These are phyloP conservation scores for Telmatochromis sp. DNA, from an alignment of 2,113 vertebrate genomes.

Conservation along the genomic window DNA sequence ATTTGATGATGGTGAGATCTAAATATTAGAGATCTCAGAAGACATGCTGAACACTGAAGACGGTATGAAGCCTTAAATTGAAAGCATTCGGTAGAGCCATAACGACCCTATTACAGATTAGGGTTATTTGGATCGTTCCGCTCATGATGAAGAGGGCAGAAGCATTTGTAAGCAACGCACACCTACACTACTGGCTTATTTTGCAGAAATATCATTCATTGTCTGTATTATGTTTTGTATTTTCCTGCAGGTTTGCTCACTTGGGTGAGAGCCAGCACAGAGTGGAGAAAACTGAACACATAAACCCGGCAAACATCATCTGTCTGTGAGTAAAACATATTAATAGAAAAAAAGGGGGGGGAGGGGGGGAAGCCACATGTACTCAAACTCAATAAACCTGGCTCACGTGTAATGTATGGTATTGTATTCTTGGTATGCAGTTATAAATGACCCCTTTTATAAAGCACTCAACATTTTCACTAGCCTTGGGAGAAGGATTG, in stretches of 20 bases:
- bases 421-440: not conserved
- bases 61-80: not conserved
- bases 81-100: not conserved
- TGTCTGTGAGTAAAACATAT: constrained; percentile 79
- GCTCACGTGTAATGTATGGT: not conserved
- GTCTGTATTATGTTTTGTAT: not conserved
- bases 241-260: constrained; percentile 81
- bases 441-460: not conserved
- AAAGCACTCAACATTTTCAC: not conserved
- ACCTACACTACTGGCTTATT: not conserved
- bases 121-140: not conserved
- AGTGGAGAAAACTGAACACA: constrained; percentile 73
- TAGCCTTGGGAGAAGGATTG: not conserved
- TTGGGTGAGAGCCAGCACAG: constrained; percentile 86
- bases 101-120: not conserved
- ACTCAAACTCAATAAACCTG: not conserved
- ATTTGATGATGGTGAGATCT: not conserved
- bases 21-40: not conserved
- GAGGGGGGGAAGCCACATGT: not conserved
- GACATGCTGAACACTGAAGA: not conserved
- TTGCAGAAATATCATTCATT: not conserved
- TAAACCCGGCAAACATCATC: constrained; percentile 75
- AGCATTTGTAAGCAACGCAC: not conserved
- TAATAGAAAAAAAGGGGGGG: accelerated
- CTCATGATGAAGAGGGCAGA: not conserved